Conservation (phyloP, 2,888 invertebrate genomes). For the Pyrochroa serraticornis region DNA sequence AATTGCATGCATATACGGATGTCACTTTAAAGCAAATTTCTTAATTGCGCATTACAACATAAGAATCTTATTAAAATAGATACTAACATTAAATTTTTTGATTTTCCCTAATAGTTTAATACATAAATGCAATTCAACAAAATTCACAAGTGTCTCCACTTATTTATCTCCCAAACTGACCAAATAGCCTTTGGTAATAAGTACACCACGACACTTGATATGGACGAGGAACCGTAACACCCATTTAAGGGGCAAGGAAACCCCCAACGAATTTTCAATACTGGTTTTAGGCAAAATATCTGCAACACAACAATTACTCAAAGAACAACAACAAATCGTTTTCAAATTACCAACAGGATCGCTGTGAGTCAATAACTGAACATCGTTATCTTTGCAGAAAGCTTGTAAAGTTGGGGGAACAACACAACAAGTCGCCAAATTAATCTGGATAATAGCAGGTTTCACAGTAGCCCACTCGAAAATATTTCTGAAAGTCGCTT, state of each 20-base stretch:
- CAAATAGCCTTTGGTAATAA: slow-evolving; percentile 90
- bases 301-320: slow-evolving; percentile 44
- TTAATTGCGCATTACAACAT: too few relatives aligned
- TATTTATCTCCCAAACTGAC: slow-evolving; percentile 52
- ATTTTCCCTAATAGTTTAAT: too few relatives aligned
- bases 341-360: slow-evolving; percentile 79
- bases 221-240: slow-evolving; percentile 86
- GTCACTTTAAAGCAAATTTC: too few relatives aligned
- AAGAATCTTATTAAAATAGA: too few relatives aligned
- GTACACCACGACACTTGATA: slow-evolving; percentile 88
- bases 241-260: slow-evolving; percentile 69
- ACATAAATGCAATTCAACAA: too few relatives aligned
- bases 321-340: not conserved
- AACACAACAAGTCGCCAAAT: slow-evolving; percentile 90
- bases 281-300: slow-evolving; percentile 64
- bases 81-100: too few relatives aligned
- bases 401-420: slow-evolving; percentile 89
- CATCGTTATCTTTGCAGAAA: slow-evolving; percentile 88
- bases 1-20: too few relatives aligned
- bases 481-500: slow-evolving; percentile 75
- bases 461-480: slow-evolving; percentile 79
- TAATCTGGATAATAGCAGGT: slow-evolving; percentile 91
- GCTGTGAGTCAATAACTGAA: slow-evolving; percentile 93
- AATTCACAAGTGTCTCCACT: too few relatives aligned
- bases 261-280: slow-evolving; percentile 64